Conservation (phyloP, 1,140 invertebrate genomes). For the Lethocerus indicus region DNA sequence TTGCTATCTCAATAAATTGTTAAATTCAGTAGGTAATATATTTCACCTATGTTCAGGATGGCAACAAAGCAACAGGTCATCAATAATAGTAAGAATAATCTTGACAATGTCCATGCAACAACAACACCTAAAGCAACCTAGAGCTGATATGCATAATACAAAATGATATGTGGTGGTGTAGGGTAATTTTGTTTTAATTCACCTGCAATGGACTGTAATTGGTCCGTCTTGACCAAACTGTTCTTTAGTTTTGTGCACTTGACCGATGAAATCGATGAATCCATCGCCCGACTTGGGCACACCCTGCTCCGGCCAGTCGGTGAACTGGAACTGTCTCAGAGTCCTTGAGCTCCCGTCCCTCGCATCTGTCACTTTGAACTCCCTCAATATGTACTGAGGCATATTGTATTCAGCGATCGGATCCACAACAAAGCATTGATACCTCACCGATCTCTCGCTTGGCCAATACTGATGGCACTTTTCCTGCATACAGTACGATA, state of each 20-base stretch:
- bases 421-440: conserved; percentile 95
- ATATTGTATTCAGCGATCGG: conserved; percentile 99
- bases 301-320: conserved; percentile 97
- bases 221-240: conserved; percentile 99
- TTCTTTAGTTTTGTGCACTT: conserved; percentile 99
- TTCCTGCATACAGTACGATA: conserved; percentile 44
- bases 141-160: too few relatives aligned
- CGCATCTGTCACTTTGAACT: conserved; percentile 86
- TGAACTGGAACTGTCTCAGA: conserved; percentile 96
- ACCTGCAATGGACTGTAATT: conserved; percentile 97
- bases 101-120: too few relatives aligned
- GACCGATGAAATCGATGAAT: conserved; percentile 95
- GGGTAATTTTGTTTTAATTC: conserved; percentile 16
- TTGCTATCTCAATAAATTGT: too few relatives aligned
- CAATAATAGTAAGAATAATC: too few relatives aligned
- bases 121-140: too few relatives aligned
- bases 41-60: too few relatives aligned
- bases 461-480: conserved; percentile 99
- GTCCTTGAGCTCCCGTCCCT: conserved; percentile 90
- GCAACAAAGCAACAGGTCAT: too few relatives aligned
- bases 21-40: too few relatives aligned
- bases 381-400: conserved; percentile 94
- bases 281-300: conserved; percentile 95
- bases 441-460: conserved; percentile 83
- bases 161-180: too few relatives aligned